Evolutionary conservation across 2,113 vertebrate species (phyloP).

Genomic region (Acrocephalus arundinaceus): DNA sequence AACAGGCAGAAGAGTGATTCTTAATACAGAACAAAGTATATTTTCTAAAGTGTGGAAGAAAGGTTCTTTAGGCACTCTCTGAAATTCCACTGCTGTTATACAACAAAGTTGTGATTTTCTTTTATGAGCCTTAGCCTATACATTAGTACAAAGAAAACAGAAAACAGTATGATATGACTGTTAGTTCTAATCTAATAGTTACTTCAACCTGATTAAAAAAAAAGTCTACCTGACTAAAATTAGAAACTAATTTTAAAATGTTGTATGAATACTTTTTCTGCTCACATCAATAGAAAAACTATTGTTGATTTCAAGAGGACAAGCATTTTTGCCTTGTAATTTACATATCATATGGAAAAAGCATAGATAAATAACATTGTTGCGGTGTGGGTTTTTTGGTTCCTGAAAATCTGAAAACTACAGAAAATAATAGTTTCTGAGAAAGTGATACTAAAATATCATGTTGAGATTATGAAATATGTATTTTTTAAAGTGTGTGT

Average conservation of each 20-base stretch:
- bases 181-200: not conserved
- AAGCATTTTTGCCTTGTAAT: not conserved
- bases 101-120: not conserved
- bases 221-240: not conserved
- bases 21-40: not conserved
- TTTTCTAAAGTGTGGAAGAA: not conserved
- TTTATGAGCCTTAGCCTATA: not conserved
- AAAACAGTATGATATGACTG: not conserved
- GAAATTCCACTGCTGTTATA: not conserved
- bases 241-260: not conserved
- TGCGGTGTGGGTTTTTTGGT: fast-evolving
- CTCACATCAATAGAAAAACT: not conserved
- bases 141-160: not conserved
- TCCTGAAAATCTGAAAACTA: not conserved
- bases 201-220: not conserved
- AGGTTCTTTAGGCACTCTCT: not conserved
- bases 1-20: not conserved
- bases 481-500: not conserved
- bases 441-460: not conserved
- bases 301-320: not conserved
- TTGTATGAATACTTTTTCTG: not conserved
- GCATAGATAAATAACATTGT: not conserved
- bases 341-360: not conserved
- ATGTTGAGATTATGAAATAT: not conserved
- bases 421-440: not conserved